Evolutionary conservation across 2,888 invertebrate species (phyloP), one percentile per base, ranked within the genome.

Genomic region (Lasioglossum figueresi): DNA sequence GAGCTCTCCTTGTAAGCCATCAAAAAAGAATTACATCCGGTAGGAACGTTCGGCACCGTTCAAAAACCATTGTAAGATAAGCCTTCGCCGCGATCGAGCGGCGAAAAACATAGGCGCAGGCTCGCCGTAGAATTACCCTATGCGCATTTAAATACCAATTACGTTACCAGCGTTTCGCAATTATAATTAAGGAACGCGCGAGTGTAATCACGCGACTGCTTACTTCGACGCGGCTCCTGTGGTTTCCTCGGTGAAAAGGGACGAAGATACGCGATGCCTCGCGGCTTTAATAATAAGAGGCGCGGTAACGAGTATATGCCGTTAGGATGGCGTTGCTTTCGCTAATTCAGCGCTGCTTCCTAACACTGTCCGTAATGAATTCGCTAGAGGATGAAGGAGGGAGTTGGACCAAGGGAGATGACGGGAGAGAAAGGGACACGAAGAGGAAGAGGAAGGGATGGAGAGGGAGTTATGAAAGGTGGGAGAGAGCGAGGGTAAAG

Each of bases 341-440:
- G 83, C 90, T 89, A 90, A 89, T 89, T 88, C 88, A 84, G 81
- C 87, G 84, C 82, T 75, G 87, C 85, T 85, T 87, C 88, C 87
- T 87, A 86, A 89, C 91, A 89, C 89, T 89, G 90, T 87, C 90
- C 87, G 89, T 92, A 93, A 93, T 94, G 93, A 94, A 93, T 93
- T 93, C 91, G 91, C 88, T 92, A 88, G 91, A 91, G 90, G 82
- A 68, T 40, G 79, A 77, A 81, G 59, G 48, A 56, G 37, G 10
- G 56, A 66, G 34, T 66, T 19, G 31, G 6, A 59, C 66, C 19
- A 56, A 27, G 45, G 56, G 31, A 27, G 16, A 14, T n/a, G 14
- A 19, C 1, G 27, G 40, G 63, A 31, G 68, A 34, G 79, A n/a
- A 14, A 12, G 27, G 40, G 59, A 43, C 81, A 70, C 56, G 71